Base-by-base conservation (phyloP, 2,797 vertebrate genomes). In the Melanotaenia trifasciata region DNA sequence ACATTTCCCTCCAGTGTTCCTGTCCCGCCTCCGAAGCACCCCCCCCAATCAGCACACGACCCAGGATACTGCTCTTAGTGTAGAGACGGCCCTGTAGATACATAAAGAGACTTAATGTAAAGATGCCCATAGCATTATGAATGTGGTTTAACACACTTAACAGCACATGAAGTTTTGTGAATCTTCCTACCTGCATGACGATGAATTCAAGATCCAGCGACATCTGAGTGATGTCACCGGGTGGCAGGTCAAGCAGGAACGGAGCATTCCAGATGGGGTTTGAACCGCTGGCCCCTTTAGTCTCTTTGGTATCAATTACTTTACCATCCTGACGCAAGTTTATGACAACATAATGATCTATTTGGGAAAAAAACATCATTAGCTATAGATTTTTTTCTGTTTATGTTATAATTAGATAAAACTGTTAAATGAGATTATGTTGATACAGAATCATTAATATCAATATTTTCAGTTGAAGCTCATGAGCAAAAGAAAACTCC, bases 241-340 rank as follows among this genome's bases (percentile, higher is more conserved):
- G 12, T 0, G 96, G 95, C 32, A 95, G 70, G 33, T 94, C 95
- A 64, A 96, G 96, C 22, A 96, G 91, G 76, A 96, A 96, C 0
- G 96, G 95, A 5, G 93, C 91, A 2, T 96, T 96, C 95, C 95
- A 96, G 54, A 96, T 89, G 0, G 95, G 94, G 51, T 93, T 95
- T 26, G 84, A 84, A n/a, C 95, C 93, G 0, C 91, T 85, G 0
- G 88, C 60, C 2, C 90, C 85, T 90, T 95, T 95, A 43, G 96
- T 96, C 86, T 96, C 95, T 70, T 96, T 96, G 28, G 88, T 93
- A 35, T 88, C 86, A 11, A 96, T 92, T 7, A 96, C 83, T 18
- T 90, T 87, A 1, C 92, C 93, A 3, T 92, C 81, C 8, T 92
- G 92, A 64, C 85, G 91, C 68, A 96, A 86, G 64, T 95, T 95